phyloP scores from a whole-genome alignment of 2,888 invertebrate species.

The Scaptodrosophila latifasciaeformis region DNA sequence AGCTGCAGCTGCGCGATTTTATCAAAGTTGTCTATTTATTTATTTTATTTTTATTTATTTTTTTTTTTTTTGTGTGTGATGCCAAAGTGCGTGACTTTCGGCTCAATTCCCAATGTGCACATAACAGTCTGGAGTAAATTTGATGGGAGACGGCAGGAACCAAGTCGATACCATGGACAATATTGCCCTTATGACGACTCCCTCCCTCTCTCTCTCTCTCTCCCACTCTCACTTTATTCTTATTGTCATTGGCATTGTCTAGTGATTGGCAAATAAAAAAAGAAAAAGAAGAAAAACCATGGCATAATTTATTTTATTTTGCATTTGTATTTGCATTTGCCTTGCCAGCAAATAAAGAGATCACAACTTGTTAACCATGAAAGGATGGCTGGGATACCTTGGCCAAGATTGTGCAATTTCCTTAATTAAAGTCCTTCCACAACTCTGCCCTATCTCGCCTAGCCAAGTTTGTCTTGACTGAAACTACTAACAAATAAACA shows the following conservation, averaged over 20 bases:
- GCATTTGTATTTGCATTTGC: slow-evolving; percentile 25
- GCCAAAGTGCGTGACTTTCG: slow-evolving; percentile 44
- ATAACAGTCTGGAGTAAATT: neutral
- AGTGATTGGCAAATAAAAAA: slow-evolving; percentile 24
- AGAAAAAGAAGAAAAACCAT: slow-evolving; percentile 12
- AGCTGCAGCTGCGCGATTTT: no score
- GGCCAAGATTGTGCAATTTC: slow-evolving; percentile 29
- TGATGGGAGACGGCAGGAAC: neutral
- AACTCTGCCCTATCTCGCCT: neutral
- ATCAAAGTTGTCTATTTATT: no score
- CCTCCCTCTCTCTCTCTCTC: neutral
- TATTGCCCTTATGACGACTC: neutral
- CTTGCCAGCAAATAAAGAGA: no score
- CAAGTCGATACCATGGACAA: neutral
- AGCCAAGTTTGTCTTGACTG: slow-evolving; percentile 24
- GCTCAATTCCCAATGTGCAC: slow-evolving; percentile 21
- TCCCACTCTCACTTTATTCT: neutral
- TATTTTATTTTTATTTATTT: no score
- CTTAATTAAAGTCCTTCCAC: slow-evolving; percentile 43
- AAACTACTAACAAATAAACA: slow-evolving; percentile 38
- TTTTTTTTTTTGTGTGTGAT: neutral
- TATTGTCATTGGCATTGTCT: neutral
- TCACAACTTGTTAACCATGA: slow-evolving; percentile 4
- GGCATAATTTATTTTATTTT: slow-evolving; percentile 33
- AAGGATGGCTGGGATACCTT: neutral